Conservation (phyloP, 2,888 invertebrate species). For the Diachrysia chrysitis region DNA sequence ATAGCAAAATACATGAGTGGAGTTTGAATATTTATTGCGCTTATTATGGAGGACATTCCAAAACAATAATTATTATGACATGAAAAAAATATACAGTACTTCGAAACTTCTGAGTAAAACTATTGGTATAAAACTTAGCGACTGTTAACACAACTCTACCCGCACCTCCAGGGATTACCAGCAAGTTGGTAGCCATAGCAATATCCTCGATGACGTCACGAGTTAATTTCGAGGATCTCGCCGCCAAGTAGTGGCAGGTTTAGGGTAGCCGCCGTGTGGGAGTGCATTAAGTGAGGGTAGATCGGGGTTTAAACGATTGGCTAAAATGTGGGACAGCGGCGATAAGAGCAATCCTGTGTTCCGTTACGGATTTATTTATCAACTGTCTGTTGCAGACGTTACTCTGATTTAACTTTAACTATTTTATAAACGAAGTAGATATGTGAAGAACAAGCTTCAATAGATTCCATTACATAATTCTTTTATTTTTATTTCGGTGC, state of each 20-base stretch:
- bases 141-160: neutral
- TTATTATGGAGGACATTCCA: no score
- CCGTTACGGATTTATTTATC: constrained; percentile 47
- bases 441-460: constrained; percentile 2
- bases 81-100: neutral
- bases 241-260: constrained; percentile 47
- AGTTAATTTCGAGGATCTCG: constrained; percentile 23
- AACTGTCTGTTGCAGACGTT: constrained; percentile 43
- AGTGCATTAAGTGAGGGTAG: constrained; percentile 29
- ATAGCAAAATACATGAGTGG: no score
- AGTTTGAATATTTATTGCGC: no score
- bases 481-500: no score
- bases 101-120: neutral
- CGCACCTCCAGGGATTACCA: neutral
- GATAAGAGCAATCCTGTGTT: constrained; percentile 55
- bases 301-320: constrained; percentile 18
- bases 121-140: neutral
- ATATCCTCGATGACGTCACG: constrained; percentile 9
- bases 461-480: neutral
- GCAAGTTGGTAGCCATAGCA: constrained; percentile 1
- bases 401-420: constrained; percentile 11
- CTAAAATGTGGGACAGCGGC: constrained; percentile 28
- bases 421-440: constrained; percentile 25
- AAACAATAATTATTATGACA: no score
- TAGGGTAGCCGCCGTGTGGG: constrained; percentile 43